Base-by-base conservation (phyloP, 2,113 vertebrate species). In the Sinocyclocheilus anophthalmus region DNA sequence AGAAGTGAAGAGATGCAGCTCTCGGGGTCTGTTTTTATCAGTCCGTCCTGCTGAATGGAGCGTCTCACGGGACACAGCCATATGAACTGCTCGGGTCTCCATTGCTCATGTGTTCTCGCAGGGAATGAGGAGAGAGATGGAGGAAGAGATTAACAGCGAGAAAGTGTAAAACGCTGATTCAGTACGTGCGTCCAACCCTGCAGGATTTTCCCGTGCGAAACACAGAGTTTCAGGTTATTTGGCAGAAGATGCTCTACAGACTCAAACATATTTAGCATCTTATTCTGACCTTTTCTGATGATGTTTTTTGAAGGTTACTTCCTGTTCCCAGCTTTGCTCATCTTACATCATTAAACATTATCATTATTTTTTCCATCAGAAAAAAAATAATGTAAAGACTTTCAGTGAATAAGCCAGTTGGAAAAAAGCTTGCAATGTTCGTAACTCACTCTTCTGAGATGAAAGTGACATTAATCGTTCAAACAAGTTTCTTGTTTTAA, bases 101-200 rank as follows among this genome's bases (percentile, higher is more conserved):
- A 26, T 67, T 11, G 37, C 70, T 73, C 33, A 73, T 42, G 37
- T 42, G 24, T 67, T 42, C 37, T 70, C 16, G 1, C 16, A 26
- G 82, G 59, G 10, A 61, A 81, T 55, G 37, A 48, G 63, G 24
- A 70, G 37, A 78, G 37, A 87, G 26, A 79, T 76, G 26, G 5
- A 67, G 30, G 2, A 45, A n/a, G 13, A 57, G 39, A 39, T 73
- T 13, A 45, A 6, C 37, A 22, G 33, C 2, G 20, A n/a, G 24
- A 37, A 72, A 1, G 69, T 39, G 9, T 39, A 45, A 73, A 45
- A 37, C 4, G 37, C 70, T 22, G 37, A 45, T n/a, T 72, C 69
- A 42, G 69, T 10, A 72, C 37, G 2, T 20, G 20, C 2, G 10
- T 73, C 37, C 70, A 45, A 39, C 9, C 69, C 70, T 0, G 20